Conservation (phyloP, 2,113 vertebrate genomes). For the Psittacula cyanocephala region DNA sequence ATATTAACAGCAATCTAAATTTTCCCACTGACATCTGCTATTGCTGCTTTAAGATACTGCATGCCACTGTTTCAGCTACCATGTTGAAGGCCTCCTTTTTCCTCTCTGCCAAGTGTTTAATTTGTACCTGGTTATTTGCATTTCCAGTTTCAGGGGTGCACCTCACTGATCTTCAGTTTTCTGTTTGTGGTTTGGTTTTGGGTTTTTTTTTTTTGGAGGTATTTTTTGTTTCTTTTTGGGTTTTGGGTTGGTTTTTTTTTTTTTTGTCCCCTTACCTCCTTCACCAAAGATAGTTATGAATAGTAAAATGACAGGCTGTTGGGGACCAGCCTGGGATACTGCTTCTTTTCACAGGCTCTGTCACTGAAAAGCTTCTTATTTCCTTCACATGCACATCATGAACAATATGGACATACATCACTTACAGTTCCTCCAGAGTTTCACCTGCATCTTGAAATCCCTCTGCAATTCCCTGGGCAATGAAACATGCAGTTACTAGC, state of each 20-base stretch:
- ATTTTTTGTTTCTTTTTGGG: background rate
- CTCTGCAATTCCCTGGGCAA: background rate
- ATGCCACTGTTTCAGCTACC: rapidly evolving
- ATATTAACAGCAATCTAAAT: background rate
- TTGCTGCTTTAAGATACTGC: background rate
- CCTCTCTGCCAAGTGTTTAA: background rate
- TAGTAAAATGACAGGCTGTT: background rate
- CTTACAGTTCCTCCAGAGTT: background rate
- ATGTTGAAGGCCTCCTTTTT: background rate
- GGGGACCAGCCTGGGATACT: background rate
- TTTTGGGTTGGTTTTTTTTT: too few species aligned
- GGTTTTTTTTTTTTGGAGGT: too few species aligned
- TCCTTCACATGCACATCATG: background rate
- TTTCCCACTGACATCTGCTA: background rate
- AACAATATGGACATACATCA: rapidly evolving
- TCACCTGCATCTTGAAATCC: background rate
- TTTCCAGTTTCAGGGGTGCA: background rate
- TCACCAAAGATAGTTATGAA: background rate
- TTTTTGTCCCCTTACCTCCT: background rate
- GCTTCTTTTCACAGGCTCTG: background rate
- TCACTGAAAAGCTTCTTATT: background rate
- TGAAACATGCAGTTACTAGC: background rate
- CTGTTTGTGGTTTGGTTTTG: too few species aligned
- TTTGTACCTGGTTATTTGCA: background rate
- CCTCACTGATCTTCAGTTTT: background rate